Base-by-base conservation (phyloP, 2,888 invertebrate genomes). In the Melanostoma scalare region DNA sequence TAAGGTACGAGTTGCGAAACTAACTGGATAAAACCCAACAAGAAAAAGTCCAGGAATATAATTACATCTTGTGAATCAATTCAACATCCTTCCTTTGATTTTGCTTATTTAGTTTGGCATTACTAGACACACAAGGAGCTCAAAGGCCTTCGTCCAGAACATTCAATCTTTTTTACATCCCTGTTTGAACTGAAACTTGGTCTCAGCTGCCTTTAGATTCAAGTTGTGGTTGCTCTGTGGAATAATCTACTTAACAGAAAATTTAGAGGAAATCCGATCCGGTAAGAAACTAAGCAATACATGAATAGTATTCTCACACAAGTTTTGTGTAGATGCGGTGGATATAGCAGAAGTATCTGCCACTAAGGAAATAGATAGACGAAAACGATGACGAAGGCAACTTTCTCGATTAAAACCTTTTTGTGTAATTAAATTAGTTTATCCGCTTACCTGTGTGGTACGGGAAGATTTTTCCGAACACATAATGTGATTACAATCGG, bases 401-500 rank as follows among this genome's bases (percentile, higher is more conserved):
- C 60, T 77, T 63, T 77, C 56, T 69, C 71, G 77, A 77, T 65
- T 71, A 65, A 52, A 58, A 58, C 61, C 77, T 63, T 77, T 77
- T 77, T 50, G 63, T 71, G 56, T 69, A 77, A 77, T 77, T 77
- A 77, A 77, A 71, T 56, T 42, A 52, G 53, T 65, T 56, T 42
- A 69, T 69, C 55, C 48, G 63, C 55, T 55, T 63, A 52, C 20
- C 20, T 20, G 20, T 20, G 20, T 20, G 20, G 20, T 20, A 20
- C 20, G 1, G 1, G 20, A 1, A 20, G 20, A 20, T 20, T 20
- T 20, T 20, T 20, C 20, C 20, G 1, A 20, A 20, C 20, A 20
- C 20, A 20, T 20, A 20, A 20, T 20, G 20, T 20, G 20, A 20
- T 20, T 20, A 20, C 20, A 20, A 20, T 20, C 20, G 20, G 20